Conservation (phyloP, 2,888 invertebrate genomes). For the Hydropsyche betteni region DNA sequence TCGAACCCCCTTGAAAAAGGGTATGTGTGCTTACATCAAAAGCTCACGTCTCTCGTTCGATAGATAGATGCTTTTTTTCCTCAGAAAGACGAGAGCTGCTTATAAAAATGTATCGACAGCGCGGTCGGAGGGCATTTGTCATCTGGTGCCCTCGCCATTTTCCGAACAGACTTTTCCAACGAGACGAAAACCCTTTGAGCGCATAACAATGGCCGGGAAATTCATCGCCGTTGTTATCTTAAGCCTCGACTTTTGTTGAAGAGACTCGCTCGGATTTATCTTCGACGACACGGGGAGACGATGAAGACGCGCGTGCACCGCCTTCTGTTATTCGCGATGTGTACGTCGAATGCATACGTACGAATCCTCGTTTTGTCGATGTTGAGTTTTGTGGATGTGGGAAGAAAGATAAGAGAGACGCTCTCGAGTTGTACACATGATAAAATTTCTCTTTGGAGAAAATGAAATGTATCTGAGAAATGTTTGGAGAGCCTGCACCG, state of each 20-base stretch:
- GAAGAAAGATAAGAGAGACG: too few species aligned
- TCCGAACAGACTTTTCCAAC: not conserved
- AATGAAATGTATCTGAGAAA: too few species aligned
- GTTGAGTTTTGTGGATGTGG: not conserved
- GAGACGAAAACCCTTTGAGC: conserved; percentile 34
- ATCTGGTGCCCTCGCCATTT: conserved; percentile 10
- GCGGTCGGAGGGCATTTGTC: conserved; percentile 31
- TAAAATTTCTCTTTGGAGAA: too few species aligned
- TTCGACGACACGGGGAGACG: conserved; percentile 1
- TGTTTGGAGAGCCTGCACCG: too few species aligned
- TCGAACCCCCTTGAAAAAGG: not conserved
- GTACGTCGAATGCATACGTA: not conserved
- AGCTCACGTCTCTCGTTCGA: conserved; percentile 1
- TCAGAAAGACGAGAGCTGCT: conserved; percentile 31
- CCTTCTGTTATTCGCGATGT: not conserved
- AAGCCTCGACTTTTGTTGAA: conserved; percentile 26
- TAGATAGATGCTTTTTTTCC: conserved; percentile 30
- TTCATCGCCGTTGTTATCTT: conserved; percentile 39
- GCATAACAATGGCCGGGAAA: conserved; percentile 32
- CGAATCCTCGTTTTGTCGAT: not conserved
- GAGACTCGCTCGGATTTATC: conserved; percentile 4
- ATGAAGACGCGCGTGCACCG: not conserved
- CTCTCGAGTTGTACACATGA: too few species aligned
- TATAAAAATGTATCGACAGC: conserved; percentile 36
- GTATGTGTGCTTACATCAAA: not conserved